A percentile compares a stretch with the other conserved stretches of the same genome.
phyloP scores from a whole-genome alignment of 2,113 vertebrate genomes.

The Hiodon alosoides region DNA sequence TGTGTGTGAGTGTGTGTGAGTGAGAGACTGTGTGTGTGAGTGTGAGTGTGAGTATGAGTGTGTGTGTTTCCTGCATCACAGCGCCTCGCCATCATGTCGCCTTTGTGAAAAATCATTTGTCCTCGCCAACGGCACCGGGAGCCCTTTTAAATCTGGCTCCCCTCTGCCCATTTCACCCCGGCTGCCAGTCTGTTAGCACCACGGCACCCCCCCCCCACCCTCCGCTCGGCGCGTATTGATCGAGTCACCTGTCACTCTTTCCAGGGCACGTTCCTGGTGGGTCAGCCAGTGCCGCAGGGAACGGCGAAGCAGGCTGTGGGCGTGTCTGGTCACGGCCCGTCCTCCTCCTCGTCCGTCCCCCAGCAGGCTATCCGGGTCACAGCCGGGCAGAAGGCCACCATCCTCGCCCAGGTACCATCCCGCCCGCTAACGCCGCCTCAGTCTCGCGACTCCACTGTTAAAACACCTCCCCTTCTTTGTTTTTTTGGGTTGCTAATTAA shows the following conservation, averaged over 20 bases:
- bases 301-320: slow-evolving; percentile 77
- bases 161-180: background rate
- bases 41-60: too few species aligned
- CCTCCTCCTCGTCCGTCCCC: slow-evolving; percentile 70
- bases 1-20: background rate
- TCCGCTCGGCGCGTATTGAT: background rate
- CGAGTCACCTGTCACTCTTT: background rate
- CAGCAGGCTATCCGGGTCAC: slow-evolving; percentile 87
- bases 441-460: background rate
- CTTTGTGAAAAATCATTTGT: slow-evolving; percentile 11
- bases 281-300: slow-evolving; percentile 78
- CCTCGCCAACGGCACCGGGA: background rate
- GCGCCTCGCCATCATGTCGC: background rate
- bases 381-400: slow-evolving; percentile 87
- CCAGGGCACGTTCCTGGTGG: slow-evolving; percentile 94
- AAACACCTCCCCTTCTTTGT: background rate
- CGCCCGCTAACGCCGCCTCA: background rate
- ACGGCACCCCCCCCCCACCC: background rate
- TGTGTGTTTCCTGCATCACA: slow-evolving; percentile 1
- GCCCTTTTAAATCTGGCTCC: background rate
- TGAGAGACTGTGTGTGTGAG: too few species aligned
- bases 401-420: slow-evolving; percentile 80
- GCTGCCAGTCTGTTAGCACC: background rate
- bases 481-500: background rate
- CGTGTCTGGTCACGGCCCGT: slow-evolving; percentile 66